phyloP scores from a whole-genome alignment of 2,888 invertebrate species.

The Tanypteryx hageni region DNA sequence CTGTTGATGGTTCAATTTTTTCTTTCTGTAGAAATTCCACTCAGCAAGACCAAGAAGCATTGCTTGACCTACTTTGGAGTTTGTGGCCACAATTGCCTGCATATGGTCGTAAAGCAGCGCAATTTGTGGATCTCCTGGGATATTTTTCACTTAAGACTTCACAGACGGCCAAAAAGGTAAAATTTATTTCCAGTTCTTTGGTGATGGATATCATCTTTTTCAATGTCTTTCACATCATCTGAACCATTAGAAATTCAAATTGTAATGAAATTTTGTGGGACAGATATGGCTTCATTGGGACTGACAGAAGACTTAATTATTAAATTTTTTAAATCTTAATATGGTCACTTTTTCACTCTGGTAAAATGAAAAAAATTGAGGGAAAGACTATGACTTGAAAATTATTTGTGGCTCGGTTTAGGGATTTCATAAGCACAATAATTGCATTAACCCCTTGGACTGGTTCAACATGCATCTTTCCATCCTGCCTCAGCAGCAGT shows the following conservation, averaged over 20 bases:
- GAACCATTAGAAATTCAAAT: too few species aligned
- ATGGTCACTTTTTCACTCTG: background rate
- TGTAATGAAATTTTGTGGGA: too few species aligned
- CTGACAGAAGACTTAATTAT: background rate
- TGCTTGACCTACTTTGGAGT: conserved; percentile 92
- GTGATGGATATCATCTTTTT: background rate
- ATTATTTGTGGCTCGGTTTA: too few species aligned
- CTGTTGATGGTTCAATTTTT: conserved; percentile 44
- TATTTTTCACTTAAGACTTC: conserved; percentile 94
- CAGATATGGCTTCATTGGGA: background rate
- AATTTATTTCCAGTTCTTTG: background rate
- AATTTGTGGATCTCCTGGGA: conserved; percentile 97
- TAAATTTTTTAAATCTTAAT: background rate
- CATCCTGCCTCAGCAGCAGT: too few species aligned
- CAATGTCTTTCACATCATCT: background rate
- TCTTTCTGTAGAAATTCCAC: conserved; percentile 82
- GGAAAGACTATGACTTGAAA: too few species aligned
- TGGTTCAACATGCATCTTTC: too few species aligned
- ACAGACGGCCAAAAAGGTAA: conserved; percentile 81
- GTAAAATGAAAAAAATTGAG: background rate
- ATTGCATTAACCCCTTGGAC: too few species aligned
- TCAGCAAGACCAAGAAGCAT: conserved; percentile 84
- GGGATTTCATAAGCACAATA: too few species aligned
- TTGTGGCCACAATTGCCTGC: conserved; percentile 93
- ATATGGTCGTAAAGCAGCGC: conserved; percentile 95